These are phyloP conservation scores for Crematogaster levior DNA, from an alignment of 2,888 invertebrate genomes.

Conservation along the genomic window DNA sequence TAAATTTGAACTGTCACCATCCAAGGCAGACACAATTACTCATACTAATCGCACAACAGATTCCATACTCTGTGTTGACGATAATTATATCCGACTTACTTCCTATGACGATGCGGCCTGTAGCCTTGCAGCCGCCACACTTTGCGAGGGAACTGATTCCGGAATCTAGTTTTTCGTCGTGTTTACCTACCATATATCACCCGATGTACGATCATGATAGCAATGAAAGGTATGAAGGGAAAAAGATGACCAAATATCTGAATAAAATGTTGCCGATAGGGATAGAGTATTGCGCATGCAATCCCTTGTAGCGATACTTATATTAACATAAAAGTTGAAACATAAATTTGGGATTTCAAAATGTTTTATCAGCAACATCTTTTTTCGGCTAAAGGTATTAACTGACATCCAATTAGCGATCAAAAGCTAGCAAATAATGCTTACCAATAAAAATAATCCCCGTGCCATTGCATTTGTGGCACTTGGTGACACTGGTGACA, in stretches of 20 bases:
- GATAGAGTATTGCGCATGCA: not conserved
- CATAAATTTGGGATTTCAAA: not conserved
- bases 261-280: slow-evolving; percentile 63
- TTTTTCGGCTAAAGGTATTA: slow-evolving; percentile 62
- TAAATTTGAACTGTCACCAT: slow-evolving; percentile 78
- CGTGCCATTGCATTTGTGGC: slow-evolving; percentile 95
- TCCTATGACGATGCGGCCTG: slow-evolving; percentile 85
- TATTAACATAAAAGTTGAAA: not conserved
- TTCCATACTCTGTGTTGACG: slow-evolving; percentile 79
- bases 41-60: slow-evolving; percentile 65
- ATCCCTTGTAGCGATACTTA: not conserved
- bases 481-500: slow-evolving; percentile 93
- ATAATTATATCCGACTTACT: slow-evolving; percentile 83
- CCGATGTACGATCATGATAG: slow-evolving; percentile 84
- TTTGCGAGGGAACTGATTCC: slow-evolving; percentile 85
- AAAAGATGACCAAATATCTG: slow-evolving; percentile 68
- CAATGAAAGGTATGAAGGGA: slow-evolving; percentile 82
- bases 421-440: slow-evolving; percentile 63
- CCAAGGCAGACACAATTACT: slow-evolving; percentile 72
- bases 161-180: slow-evolving; percentile 84
- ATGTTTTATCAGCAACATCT: slow-evolving; percentile 66
- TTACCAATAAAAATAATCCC: slow-evolving; percentile 93
- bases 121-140: slow-evolving; percentile 85
- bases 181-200: slow-evolving; percentile 85
- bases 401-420: slow-evolving; percentile 39